Base-by-base conservation (phyloP, 2,797 vertebrate genomes). In the Oreochromis grahami region DNA sequence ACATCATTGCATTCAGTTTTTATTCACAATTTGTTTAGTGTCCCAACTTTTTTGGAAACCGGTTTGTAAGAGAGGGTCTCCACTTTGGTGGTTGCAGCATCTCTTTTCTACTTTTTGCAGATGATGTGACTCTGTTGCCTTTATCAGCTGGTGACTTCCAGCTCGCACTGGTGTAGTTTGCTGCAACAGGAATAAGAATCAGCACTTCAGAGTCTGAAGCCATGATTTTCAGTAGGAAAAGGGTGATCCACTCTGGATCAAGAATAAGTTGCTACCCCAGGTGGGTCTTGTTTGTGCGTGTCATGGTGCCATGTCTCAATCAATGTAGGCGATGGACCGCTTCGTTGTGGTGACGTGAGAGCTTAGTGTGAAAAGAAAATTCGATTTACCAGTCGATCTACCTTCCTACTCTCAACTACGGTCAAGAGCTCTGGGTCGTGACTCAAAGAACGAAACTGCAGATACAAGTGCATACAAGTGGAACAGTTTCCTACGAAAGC, bases 351-450 rank as follows among this genome's bases (percentile, higher is more conserved):
- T 70, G 4, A 45, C 45, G 65, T 45, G 21, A 26, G 21, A 70
- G 38, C 0, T 45, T 43, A 70, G 65, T 0, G 8, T 70, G 5
- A 70, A 70, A 70, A 26, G 24, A 0, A 70, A 45, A 21, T 10
- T 70, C 0, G 2, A 26, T 45, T 70, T 70, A 70, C 21, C 14
- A 0, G 65, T 17, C 21, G 0, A 26, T 45, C 38, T 2, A 43
- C 4, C 2, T 11, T 70, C 14, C 21, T 70, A 70, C 21, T 43
- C 1, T 70, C 2, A 43, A 43, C 13, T 26, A 70, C 8, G 8
- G 65, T 70, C 5, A 43, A 5, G 38, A 45, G 65, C 65, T 45
- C 65, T 70, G 14, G 24, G 65, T 70, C 15, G 1, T 7, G 41
- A 70, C 24, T 45, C 8, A 70, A 70, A 70, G 21, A 45, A 5